phyloP scores from a whole-genome alignment of 2,888 invertebrate species.

The Endotricha flammealis region DNA sequence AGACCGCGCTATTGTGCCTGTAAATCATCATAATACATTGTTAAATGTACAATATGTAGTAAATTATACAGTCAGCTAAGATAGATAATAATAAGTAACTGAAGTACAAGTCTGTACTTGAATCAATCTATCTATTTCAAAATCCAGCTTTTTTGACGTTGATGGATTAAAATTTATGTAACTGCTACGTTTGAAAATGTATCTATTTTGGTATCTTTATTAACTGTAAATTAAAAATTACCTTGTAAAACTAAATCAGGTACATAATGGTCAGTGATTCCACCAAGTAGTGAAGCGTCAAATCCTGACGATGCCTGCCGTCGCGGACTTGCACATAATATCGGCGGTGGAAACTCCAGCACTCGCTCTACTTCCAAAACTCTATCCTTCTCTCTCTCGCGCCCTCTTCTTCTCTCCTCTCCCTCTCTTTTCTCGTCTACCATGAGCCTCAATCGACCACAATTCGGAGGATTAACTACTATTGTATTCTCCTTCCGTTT shows the following conservation, averaged over 20 bases:
- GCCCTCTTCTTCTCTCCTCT: conserved; percentile 21
- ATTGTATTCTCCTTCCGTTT: conserved; percentile 63
- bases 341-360: conserved; percentile 79
- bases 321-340: conserved; percentile 9
- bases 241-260: conserved; percentile 88
- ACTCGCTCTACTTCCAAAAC: conserved; percentile 55
- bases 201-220: too few species aligned
- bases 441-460: conserved; percentile 17
- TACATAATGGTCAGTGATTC: conserved; percentile 81
- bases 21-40: conserved; percentile 5
- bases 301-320: conserved; percentile 57
- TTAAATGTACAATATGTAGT: too few species aligned
- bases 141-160: too few species aligned
- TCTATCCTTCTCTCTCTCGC: conserved; percentile 25
- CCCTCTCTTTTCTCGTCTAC: conserved; percentile 23
- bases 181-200: too few species aligned
- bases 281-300: conserved; percentile 80
- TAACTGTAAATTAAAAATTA: conserved; percentile 25
- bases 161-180: too few species aligned
- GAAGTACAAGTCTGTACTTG: too few species aligned
- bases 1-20: conserved; percentile 79
- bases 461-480: conserved; percentile 45
- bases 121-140: too few species aligned
- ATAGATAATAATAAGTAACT: too few species aligned
- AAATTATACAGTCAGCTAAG: too few species aligned